These are phyloP conservation scores for Liodrosophila aerea DNA, from an alignment of 2,888 invertebrate genomes.

Conservation along the genomic window DNA sequence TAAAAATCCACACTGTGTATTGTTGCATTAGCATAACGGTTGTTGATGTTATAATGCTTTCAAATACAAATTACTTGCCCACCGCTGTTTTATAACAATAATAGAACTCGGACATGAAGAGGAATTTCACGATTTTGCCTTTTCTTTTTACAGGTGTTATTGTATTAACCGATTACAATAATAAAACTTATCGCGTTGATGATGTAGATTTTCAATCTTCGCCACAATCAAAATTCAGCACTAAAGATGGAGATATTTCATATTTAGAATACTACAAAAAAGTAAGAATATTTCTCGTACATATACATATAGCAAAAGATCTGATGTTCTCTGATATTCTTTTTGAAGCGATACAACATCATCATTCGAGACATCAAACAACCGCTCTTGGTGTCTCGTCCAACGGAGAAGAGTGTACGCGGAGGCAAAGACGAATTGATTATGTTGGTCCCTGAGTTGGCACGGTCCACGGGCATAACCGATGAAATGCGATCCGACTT, in stretches of 20 bases:
- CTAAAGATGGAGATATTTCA: constrained; percentile 84
- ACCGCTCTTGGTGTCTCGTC: constrained; percentile 90
- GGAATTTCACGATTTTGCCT: too few relatives aligned
- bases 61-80: background rate
- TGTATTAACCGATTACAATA: constrained; percentile 91
- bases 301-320: too few relatives aligned
- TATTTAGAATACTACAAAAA: constrained; percentile 87
- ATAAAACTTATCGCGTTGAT: constrained; percentile 85
- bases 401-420: constrained; percentile 88
- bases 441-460: constrained; percentile 92
- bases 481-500: constrained; percentile 87
- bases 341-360: constrained; percentile 86
- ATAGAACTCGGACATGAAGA: too few relatives aligned
- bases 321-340: too few relatives aligned
- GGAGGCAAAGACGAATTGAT: constrained; percentile 87
- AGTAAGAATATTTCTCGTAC: constrained; percentile 78
- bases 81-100: too few relatives aligned
- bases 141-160: constrained; percentile 66
- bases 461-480: constrained; percentile 91
- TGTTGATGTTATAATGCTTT: too few relatives aligned
- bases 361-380: constrained; percentile 86
- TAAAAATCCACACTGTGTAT: too few relatives aligned
- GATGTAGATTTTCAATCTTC: constrained; percentile 87
- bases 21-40: too few relatives aligned
- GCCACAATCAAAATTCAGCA: constrained; percentile 86